Conservation (phyloP, 2,797 vertebrate species). For the Gambusia yucatana region DNA sequence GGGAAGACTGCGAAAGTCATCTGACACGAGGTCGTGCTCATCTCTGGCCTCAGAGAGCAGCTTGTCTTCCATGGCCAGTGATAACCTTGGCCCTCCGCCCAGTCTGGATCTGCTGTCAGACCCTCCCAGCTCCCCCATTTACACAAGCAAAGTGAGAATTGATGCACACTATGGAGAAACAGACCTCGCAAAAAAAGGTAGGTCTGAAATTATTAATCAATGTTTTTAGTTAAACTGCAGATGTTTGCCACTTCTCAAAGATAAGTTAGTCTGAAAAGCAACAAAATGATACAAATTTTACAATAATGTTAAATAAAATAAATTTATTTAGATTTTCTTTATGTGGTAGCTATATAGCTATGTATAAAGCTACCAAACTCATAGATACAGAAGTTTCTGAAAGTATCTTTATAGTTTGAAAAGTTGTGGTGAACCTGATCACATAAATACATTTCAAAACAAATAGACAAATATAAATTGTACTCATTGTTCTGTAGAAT, state of each 20-base stretch:
- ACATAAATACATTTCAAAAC: background rate
- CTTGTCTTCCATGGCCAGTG: constrained; percentile 86
- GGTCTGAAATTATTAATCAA: constrained; percentile 11
- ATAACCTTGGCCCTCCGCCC: constrained; percentile 81
- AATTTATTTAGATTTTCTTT: background rate
- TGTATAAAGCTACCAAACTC: no score
- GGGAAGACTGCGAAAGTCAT: constrained; percentile 87
- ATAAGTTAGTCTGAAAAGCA: background rate
- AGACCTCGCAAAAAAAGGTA: constrained; percentile 80
- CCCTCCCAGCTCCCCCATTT: constrained; percentile 81
- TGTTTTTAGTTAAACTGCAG: background rate
- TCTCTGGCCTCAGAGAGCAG: constrained; percentile 94
- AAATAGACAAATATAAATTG: background rate
- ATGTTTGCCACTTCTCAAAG: background rate
- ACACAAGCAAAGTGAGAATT: constrained; percentile 86
- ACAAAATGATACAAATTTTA: background rate
- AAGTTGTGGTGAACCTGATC: background rate
- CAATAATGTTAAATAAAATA: background rate
- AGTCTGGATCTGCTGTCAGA: constrained; percentile 80
- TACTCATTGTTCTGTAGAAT: background rate
- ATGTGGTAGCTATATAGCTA: background rate
- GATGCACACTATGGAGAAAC: constrained; percentile 84
- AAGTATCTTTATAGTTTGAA: background rate
- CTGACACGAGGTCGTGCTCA: constrained; percentile 90
- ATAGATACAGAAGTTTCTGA: background rate